Conservation (phyloP, 2,797 vertebrate genomes). For the Apodemus agrarius region DNA sequence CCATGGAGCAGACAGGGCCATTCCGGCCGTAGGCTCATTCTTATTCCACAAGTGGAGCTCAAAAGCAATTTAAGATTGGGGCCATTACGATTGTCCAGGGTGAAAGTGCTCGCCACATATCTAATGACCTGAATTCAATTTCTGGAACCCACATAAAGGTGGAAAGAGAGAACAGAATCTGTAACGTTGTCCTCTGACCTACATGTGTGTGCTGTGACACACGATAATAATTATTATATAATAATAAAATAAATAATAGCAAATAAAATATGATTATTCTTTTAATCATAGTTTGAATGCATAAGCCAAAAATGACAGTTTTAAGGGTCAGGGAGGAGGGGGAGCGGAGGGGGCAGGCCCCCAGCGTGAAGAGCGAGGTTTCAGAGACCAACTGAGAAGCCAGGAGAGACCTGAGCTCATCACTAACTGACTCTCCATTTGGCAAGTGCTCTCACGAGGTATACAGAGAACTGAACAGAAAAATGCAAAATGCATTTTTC, state of each 20-base stretch:
- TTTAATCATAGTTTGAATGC: neutral
- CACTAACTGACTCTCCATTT: neutral
- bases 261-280: neutral
- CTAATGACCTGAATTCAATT: neutral
- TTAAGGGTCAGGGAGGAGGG: neutral
- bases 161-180: neutral
- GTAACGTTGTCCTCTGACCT: neutral
- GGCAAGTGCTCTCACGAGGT: neutral
- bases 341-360: neutral
- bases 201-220: neutral
- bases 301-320: too few species aligned
- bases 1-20: neutral
- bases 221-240: neutral
- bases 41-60: neutral
- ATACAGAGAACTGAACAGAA: neutral
- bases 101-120: neutral
- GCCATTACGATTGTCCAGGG: neutral
- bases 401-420: neutral
- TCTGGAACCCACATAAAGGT: neutral
- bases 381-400: neutral
- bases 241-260: neutral
- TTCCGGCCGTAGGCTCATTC: neutral
- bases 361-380: neutral
- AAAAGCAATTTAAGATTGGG: neutral
- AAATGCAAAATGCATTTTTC: conserved; percentile 15